These are phyloP conservation scores for Antheraea yamamai DNA, from an alignment of 2,888 invertebrate genomes.

Conservation along the genomic window DNA sequence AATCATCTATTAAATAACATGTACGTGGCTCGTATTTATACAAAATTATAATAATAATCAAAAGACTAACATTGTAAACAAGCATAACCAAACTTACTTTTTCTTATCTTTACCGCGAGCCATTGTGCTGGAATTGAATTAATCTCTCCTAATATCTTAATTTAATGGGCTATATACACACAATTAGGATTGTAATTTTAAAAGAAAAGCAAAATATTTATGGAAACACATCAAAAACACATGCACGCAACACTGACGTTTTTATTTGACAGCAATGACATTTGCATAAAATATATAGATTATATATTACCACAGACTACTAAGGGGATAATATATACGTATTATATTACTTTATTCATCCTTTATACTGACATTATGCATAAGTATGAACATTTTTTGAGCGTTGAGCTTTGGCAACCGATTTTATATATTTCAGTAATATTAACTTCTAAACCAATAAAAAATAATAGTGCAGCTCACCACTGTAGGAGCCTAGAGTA, in stretches of 20 bases:
- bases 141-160: neutral
- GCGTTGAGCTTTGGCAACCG: too few species aligned
- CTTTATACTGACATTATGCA: too few species aligned
- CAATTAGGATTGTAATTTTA: neutral
- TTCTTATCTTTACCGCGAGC: slow-evolving; percentile 78
- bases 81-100: slow-evolving; percentile 65
- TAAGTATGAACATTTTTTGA: too few species aligned
- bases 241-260: neutral
- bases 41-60: neutral
- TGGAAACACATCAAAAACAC: neutral
- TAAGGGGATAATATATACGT: too few species aligned
- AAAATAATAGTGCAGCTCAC: too few species aligned
- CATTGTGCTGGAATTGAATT: slow-evolving; percentile 41
- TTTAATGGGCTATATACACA: neutral
- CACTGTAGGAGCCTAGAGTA: too few species aligned
- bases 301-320: too few species aligned
- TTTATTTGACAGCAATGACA: too few species aligned
- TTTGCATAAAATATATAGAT: too few species aligned
- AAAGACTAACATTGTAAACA: slow-evolving; percentile 18
- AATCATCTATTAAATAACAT: neutral
- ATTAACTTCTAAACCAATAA: too few species aligned
- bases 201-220: neutral
- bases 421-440: too few species aligned
- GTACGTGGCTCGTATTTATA: neutral
- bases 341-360: too few species aligned